Evolutionary conservation across 2,113 vertebrate genomes (phyloP).

Genomic region (Rhombomys opimus): DNA sequence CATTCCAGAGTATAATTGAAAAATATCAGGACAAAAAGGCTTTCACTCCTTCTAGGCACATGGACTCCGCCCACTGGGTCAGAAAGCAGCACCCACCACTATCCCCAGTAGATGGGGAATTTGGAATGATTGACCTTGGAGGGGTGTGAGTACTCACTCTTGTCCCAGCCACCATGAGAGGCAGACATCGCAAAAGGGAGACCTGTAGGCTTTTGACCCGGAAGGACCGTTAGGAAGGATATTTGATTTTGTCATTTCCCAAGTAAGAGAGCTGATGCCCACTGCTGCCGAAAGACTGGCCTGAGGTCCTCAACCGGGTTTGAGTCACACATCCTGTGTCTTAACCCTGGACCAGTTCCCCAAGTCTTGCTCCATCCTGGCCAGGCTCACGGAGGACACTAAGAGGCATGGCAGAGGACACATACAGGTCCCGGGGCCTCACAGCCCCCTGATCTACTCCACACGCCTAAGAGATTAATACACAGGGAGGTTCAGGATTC

Average conservation of each 20-base stretch:
- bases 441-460: not conserved
- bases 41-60: not conserved
- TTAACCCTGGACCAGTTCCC: not conserved
- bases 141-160: not conserved
- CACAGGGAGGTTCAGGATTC: not conserved
- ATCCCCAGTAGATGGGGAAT: not conserved
- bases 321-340: not conserved
- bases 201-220: not conserved
- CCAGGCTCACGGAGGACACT: not conserved
- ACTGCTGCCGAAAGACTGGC: not conserved
- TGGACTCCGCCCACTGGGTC: not conserved
- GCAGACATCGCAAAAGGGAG: not conserved
- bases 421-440: not conserved
- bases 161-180: not conserved
- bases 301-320: not conserved
- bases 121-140: not conserved
- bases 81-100: not conserved
- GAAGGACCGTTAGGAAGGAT: not conserved
- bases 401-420: fast-evolving
- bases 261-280: not conserved
- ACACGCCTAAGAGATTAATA: not conserved
- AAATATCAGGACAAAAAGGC: not conserved
- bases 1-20: not conserved
- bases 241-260: not conserved
- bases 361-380: not conserved